Percentiles rank a stretch among this genome's conserved stretches.
Evolutionary conservation across 2,797 vertebrate genomes (phyloP).

Genomic region (Anisognathus igniventris): DNA sequence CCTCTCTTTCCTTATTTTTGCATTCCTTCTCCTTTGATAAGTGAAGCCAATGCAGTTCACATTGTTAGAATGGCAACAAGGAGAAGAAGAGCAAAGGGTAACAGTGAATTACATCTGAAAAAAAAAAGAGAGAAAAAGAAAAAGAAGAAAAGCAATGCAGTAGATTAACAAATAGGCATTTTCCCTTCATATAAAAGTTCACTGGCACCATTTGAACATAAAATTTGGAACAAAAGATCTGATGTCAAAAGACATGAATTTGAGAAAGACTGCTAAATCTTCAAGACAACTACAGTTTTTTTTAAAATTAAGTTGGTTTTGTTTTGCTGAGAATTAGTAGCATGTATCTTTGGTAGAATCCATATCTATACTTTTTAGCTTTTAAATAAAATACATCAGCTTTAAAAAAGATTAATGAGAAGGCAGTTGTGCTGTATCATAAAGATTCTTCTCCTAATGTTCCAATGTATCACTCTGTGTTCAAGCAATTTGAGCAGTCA

Average conservation of each 20-base stretch:
- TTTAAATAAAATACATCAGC: constrained; percentile 69
- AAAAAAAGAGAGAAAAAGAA: constrained; percentile 3
- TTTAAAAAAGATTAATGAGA: constrained; percentile 68
- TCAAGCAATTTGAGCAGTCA: constrained; percentile 50
- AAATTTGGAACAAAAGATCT: constrained; percentile 59
- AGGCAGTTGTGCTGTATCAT: constrained; percentile 82
- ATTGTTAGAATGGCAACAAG: constrained; percentile 68
- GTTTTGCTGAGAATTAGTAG: constrained; percentile 78
- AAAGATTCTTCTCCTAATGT: constrained; percentile 56
- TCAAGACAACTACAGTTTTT: constrained; percentile 65
- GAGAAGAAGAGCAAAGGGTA: constrained; percentile 66
- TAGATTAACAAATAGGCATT: constrained; percentile 63
- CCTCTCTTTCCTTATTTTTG: constrained; percentile 53
- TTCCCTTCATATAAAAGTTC: constrained; percentile 75
- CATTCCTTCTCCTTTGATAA: constrained; percentile 68
- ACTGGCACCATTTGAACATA: constrained; percentile 73
- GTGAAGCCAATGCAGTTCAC: constrained; percentile 56
- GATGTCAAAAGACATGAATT: constrained; percentile 59
- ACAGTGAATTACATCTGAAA: constrained; percentile 52
- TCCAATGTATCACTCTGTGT: constrained; percentile 50
- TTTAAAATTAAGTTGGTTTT: constrained; percentile 57
- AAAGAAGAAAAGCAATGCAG: constrained; percentile 48
- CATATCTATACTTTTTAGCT: constrained; percentile 64
- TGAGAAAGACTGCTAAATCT: constrained; percentile 69
- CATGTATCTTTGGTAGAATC: constrained; percentile 88